Percentiles rank a stretch among this genome's conserved stretches.
Conservation (phyloP, 2,888 invertebrate species). For the Hermaeophaga mercurialis region DNA sequence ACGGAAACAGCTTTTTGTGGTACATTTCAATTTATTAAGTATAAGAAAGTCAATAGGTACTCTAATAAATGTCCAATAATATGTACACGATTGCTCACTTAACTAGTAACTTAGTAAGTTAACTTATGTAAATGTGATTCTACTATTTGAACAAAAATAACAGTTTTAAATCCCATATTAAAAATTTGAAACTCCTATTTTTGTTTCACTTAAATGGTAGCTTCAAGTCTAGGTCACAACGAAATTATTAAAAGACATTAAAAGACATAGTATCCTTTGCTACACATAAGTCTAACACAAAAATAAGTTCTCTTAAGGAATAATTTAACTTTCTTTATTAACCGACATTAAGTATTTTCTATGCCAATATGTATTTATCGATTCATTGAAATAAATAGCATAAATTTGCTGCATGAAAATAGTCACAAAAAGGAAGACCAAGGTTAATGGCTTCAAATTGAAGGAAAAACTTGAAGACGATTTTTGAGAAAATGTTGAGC, state of each 20-base stretch:
- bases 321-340: too few species aligned
- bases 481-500: too few species aligned
- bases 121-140: background rate
- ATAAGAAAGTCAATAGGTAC: slow-evolving; percentile 9
- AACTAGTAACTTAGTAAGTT: background rate
- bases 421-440: too few species aligned
- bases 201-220: background rate
- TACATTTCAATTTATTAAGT: background rate
- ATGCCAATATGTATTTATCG: too few species aligned
- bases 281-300: too few species aligned
- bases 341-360: too few species aligned
- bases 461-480: too few species aligned
- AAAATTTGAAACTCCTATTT: background rate
- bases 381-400: too few species aligned
- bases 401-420: too few species aligned
- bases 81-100: slow-evolving; percentile 1
- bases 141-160: background rate
- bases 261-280: too few species aligned
- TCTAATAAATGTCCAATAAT: background rate
- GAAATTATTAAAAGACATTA: background rate
- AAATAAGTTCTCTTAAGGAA: too few species aligned
- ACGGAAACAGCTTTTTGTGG: slow-evolving; percentile 5
- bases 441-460: too few species aligned
- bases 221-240: slow-evolving; percentile 1
- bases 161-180: background rate